Percentiles rank a stretch among this genome's conserved stretches.
Conservation (phyloP, 1,140 invertebrate genomes). For the Copidosoma floridanum region DNA sequence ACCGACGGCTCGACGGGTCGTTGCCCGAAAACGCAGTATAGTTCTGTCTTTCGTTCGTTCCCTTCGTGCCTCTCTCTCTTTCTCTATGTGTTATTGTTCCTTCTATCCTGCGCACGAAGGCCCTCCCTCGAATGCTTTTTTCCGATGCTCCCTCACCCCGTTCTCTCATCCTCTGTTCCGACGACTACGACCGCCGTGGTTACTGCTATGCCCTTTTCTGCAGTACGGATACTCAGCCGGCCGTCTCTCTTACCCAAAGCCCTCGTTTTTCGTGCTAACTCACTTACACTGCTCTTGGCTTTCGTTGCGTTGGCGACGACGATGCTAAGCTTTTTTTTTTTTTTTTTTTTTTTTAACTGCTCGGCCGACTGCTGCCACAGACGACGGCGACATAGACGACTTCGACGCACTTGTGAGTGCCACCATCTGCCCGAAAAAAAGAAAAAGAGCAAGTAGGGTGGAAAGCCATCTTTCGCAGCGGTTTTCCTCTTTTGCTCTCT, state of each 20-base stretch:
- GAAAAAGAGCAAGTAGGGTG: too few relatives aligned
- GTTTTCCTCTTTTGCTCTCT: background rate
- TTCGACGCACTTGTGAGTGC: background rate
- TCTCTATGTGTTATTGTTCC: conserved; percentile 14
- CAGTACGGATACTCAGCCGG: too few relatives aligned
- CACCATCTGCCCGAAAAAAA: background rate
- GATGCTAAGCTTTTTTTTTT: too few relatives aligned
- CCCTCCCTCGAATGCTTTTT: background rate
- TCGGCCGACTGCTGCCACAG: background rate
- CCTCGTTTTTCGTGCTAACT: background rate
- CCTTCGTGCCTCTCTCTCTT: background rate
- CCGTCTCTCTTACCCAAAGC: background rate
- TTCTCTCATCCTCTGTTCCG: conserved; percentile 18
- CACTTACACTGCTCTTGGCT: background rate
- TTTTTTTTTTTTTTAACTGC: conserved; percentile 13
- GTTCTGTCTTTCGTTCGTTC: too few relatives aligned
- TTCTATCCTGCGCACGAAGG: background rate
- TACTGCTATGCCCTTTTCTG: too few relatives aligned
- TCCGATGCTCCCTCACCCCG: conserved; percentile 1
- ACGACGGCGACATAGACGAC: background rate
- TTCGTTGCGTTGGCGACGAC: background rate
- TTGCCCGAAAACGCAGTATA: conserved; percentile 51
- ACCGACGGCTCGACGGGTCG: conserved; percentile 40
- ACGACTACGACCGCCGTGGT: background rate
- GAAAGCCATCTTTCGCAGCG: background rate